A percentile compares a stretch with the other conserved stretches of the same genome.
Evolutionary conservation across 2,797 vertebrate genomes (phyloP).

Genomic region (Merluccius polli): DNA sequence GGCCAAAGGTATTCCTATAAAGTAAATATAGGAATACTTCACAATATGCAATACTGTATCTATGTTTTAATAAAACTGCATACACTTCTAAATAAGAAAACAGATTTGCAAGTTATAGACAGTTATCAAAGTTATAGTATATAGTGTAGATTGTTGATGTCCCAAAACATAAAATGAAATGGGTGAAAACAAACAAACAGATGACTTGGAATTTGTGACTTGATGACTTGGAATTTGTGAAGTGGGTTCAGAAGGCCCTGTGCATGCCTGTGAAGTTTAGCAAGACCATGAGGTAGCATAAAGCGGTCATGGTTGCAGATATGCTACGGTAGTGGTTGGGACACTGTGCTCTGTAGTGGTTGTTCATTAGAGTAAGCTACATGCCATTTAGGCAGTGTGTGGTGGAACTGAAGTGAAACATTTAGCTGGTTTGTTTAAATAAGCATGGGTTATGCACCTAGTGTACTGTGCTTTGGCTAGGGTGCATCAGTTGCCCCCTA

Average conservation of each 20-base stretch:
- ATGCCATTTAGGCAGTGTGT: neutral
- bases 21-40: too few relatives aligned
- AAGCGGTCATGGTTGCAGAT: neutral
- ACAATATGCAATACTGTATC: too few relatives aligned
- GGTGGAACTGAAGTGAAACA: conserved; percentile 10
- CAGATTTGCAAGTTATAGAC: neutral
- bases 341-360: conserved; percentile 4
- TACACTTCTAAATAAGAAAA: neutral
- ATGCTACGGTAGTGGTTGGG: neutral
- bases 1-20: too few relatives aligned
- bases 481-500: too few relatives aligned
- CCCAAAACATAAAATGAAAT: neutral
- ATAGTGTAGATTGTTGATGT: neutral
- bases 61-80: neutral
- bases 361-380: neutral
- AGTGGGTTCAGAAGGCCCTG: neutral
- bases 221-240: neutral
- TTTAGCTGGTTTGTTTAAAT: neutral
- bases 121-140: neutral
- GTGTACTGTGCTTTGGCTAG: neutral
- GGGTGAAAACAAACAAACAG: neutral
- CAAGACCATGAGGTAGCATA: neutral
- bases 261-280: neutral
- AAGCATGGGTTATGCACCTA: neutral
- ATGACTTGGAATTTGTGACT: neutral